Evolutionary conservation across 1,140 invertebrate species (phyloP), one percentile per base, ranked within the genome.

Genomic region (Prorops nasuta): DNA sequence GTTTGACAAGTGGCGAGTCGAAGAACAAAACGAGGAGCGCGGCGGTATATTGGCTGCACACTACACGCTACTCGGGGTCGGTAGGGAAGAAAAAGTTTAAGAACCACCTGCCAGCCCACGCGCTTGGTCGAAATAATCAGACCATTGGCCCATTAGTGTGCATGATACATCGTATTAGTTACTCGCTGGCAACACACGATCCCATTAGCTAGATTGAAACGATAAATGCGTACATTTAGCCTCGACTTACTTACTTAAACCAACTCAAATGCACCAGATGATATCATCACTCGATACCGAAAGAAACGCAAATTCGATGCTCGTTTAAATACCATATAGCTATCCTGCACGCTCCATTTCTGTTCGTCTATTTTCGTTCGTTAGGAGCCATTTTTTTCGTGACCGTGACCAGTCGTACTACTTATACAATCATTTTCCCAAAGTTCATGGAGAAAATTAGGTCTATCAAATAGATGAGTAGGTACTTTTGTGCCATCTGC

Each of bases 181-280:
- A n/a, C 62, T 59, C 49, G 52, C 24, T 60, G 53, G 58, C 52
- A 60, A 67, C 37, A 38, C 56, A 52, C 49, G 54, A 57, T 56
- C 49, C 67, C 66, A 72, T 72, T 71, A 72, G 64, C 60, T 41
- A 64, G 64, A 72, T 72, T 72, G 66, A 71, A 71, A 60, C 54
- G 59, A 45, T 49, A 42, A 35, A 21, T 28, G 12, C 24, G 35
- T 35, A 40, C 15, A n/a, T n/a, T n/a, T n/a, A n/a, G n/a, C n/a
- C n/a, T n/a, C n/a, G n/a, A n/a, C n/a, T n/a, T n/a, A n/a, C n/a
- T n/a, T n/a, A n/a, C n/a, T n/a, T n/a, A n/a, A n/a, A n/a, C n/a
- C n/a, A n/a, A n/a, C n/a, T n/a, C n/a, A n/a, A n/a, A n/a, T n/a
- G n/a, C n/a, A n/a, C n/a, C n/a, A n/a, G n/a, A n/a, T n/a, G n/a